Base-by-base conservation (phyloP, 2,888 invertebrate species). In the Agapostemon virescens region DNA sequence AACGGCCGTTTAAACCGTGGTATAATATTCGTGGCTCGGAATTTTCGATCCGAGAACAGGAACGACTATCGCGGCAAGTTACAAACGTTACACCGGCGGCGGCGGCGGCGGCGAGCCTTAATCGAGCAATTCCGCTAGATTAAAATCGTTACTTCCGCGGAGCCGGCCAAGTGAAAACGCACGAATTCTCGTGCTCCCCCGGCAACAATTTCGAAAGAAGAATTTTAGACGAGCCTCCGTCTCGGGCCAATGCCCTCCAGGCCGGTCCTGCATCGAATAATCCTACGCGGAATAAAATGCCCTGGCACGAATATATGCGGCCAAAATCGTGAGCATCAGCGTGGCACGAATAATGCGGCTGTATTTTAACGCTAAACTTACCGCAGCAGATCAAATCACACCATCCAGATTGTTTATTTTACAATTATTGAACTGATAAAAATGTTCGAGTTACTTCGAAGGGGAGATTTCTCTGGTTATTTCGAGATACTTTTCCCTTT, bases 121-220 rank as follows among this genome's bases (percentile, higher is more conserved):
- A 79, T 76, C 70, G 71, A 49, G 52, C 40, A 42, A 71, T 79
- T 67, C 26, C 33, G 49, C 45, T 17, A 40, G 66, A 79, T 79
- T 75, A 69, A 70, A 67, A 75, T 66, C 78, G 66, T 72, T 77
- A 67, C 66, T 67, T 38, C 69, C 20, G 13, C 15, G 55, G 33
- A 7, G 40, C 64, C 30, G 20, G 38, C 26, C 69, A 38, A 52
- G 74, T 40, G 69, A 75, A 69, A 69, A 69, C 26, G 69, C 61
- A 38, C 61, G 36, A 63, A 69, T 61, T 61, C 36, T 23, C 64
- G n/a, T 33, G 45, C 30, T 70, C 74, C 68, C 49, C 17, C 23
- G 63, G 38, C 42, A 58, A 71, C 69, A 30, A 52, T 61, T 66
- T 30, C 3, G 55, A 45, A 42, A 76, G 71, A 67, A 55, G 61